Evolutionary conservation across 1,140 invertebrate species (phyloP).

Genomic region (Drosophila persimilis): DNA sequence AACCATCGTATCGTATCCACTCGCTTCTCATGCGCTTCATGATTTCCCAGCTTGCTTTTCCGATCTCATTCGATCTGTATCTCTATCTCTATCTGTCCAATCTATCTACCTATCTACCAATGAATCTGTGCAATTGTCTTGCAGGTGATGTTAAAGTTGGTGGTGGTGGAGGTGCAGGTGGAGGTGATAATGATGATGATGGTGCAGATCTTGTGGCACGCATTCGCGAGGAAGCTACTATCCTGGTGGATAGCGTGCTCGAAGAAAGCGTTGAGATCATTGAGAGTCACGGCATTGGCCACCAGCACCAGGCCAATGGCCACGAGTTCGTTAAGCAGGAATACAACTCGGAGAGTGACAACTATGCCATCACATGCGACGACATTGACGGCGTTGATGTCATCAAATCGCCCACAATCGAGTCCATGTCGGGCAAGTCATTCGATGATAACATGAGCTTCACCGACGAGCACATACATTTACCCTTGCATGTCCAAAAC

Average conservation of each 20-base stretch:
- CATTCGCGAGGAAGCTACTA: constrained; percentile 77
- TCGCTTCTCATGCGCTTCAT: constrained; percentile 61
- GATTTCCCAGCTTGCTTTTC: constrained; percentile 55
- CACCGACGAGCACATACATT: constrained; percentile 74
- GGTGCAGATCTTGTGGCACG: constrained; percentile 60
- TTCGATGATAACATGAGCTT: constrained; percentile 83
- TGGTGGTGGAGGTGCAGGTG: constrained; percentile 49
- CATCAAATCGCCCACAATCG: constrained; percentile 82
- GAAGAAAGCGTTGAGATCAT: constrained; percentile 80
- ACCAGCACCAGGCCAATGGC: constrained; percentile 56
- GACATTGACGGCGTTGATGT: constrained; percentile 81
- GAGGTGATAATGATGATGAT: constrained; percentile 49
- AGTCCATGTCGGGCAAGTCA: constrained; percentile 83
- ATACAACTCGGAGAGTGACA: constrained; percentile 82
- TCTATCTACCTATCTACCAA: constrained; percentile 67
- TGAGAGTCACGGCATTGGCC: constrained; percentile 56
- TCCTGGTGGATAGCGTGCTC: constrained; percentile 79
- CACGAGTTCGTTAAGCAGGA: constrained; percentile 64
- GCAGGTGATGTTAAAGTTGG: constrained; percentile 75
- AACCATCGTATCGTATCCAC: constrained; percentile 46
- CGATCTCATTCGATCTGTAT: neutral
- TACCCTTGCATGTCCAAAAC: constrained; percentile 69
- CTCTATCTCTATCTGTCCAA: constrained; percentile 55
- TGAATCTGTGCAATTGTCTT: constrained; percentile 70
- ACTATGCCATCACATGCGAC: constrained; percentile 83